Evolutionary conservation across 1,140 invertebrate species (phyloP).

Genomic region (Drosophila ambigua): DNA sequence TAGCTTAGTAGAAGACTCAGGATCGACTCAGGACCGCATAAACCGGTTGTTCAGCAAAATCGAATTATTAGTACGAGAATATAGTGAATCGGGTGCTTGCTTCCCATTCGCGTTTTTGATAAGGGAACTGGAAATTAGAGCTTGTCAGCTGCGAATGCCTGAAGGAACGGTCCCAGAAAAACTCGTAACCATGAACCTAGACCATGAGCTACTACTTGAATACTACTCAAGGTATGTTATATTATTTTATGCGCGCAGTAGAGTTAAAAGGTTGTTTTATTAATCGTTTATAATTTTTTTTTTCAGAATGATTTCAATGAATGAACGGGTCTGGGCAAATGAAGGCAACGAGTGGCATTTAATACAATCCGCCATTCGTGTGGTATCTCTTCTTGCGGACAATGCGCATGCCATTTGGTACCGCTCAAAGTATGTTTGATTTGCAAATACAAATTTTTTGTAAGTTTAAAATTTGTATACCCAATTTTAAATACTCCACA

Average conservation of each 20-base stretch:
- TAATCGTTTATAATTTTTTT: not conserved
- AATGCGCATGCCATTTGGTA: conserved; percentile 64
- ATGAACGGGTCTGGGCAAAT: conserved; percentile 90
- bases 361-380: conserved; percentile 87
- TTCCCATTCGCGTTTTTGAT: conserved; percentile 91
- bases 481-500: conserved; percentile 63
- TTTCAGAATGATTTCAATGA: conserved; percentile 87
- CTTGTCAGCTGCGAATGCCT: conserved; percentile 88
- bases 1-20: conserved; percentile 85
- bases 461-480: conserved; percentile 8
- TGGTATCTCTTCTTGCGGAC: conserved; percentile 86
- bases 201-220: conserved; percentile 89
- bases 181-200: conserved; percentile 88
- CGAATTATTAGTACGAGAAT: conserved; percentile 89
- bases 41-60: conserved; percentile 89
- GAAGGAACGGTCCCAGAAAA: conserved; percentile 89
- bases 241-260: too few species aligned
- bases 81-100: conserved; percentile 89
- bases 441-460: not conserved
- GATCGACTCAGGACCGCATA: conserved; percentile 87
- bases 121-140: conserved; percentile 89
- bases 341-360: conserved; percentile 92
- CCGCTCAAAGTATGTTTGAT: conserved; percentile 64
- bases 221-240: conserved; percentile 87
- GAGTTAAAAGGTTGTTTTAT: not conserved